Conservation (phyloP, 1,140 invertebrate genomes). For the Philotrypesis tridentata region DNA sequence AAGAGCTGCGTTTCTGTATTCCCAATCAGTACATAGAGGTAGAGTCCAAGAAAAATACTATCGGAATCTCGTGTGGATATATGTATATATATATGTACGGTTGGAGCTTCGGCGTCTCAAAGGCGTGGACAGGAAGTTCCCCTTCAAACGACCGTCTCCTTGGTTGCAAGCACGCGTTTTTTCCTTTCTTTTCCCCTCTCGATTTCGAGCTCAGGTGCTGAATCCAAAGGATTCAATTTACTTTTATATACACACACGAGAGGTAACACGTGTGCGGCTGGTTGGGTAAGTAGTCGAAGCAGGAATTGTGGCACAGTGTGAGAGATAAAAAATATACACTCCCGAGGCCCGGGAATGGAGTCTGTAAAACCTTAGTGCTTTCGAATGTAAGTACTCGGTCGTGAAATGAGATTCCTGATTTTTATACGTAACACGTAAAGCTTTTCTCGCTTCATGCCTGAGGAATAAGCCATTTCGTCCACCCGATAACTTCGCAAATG, state of each 20-base stretch:
- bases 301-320: neutral
- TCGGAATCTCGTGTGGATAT: neutral
- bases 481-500: no score
- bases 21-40: neutral
- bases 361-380: no score
- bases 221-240: constrained; percentile 4
- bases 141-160: neutral
- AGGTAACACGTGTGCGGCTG: no score
- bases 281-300: neutral
- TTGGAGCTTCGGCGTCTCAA: neutral
- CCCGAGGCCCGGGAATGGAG: neutral
- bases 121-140: neutral
- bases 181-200: neutral
- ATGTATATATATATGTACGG: neutral
- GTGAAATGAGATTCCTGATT: neutral
- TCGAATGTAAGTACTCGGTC: neutral
- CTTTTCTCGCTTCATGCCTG: neutral
- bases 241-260: neutral
- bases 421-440: neutral
- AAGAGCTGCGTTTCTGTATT: neutral
- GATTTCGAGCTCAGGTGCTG: neutral
- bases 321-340: neutral
- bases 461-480: no score
- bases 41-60: neutral
- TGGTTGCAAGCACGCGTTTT: no score